These are phyloP conservation scores for Tiliacea citrago DNA, from an alignment of 2,888 invertebrate species.

Conservation along the genomic window DNA sequence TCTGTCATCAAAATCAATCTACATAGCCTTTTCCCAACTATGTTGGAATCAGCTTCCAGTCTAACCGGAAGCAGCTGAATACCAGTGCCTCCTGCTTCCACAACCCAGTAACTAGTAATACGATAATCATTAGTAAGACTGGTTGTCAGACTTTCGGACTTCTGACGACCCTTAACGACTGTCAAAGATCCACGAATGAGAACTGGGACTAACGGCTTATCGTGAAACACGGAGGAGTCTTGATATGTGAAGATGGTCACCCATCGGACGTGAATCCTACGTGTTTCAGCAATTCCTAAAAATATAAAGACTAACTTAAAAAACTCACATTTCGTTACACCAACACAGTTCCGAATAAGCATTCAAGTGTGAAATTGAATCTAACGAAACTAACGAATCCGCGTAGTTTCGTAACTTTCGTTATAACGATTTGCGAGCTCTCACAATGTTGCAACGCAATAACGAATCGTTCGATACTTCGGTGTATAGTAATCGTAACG, in stretches of 20 bases:
- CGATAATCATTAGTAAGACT: no score
- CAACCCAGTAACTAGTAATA: no score
- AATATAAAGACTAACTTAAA: constrained; percentile 41
- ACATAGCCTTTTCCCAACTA: no score
- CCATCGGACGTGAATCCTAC: constrained; percentile 1
- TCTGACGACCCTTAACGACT: no score
- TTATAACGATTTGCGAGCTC: constrained; percentile 73
- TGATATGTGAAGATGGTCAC: no score
- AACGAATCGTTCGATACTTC: constrained; percentile 68
- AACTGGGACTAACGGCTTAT: no score
- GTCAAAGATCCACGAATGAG: no score
- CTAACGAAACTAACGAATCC: constrained; percentile 77
- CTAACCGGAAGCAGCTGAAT: no score
- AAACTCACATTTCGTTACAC: constrained; percentile 50
- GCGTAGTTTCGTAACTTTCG: constrained; percentile 74
- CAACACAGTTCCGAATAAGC: constrained; percentile 62
- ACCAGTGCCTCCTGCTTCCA: no score
- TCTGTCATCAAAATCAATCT: constrained; percentile 12
- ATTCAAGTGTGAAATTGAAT: constrained; percentile 85
- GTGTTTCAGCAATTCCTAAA: constrained; percentile 31
- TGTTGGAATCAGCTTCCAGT: no score
- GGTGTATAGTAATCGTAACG: constrained; percentile 72
- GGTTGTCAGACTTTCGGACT: no score
- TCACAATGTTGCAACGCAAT: constrained; percentile 68
- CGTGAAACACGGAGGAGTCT: no score